Conservation (phyloP, 2,797 vertebrate species). For the Cephalopachus bancanus region DNA sequence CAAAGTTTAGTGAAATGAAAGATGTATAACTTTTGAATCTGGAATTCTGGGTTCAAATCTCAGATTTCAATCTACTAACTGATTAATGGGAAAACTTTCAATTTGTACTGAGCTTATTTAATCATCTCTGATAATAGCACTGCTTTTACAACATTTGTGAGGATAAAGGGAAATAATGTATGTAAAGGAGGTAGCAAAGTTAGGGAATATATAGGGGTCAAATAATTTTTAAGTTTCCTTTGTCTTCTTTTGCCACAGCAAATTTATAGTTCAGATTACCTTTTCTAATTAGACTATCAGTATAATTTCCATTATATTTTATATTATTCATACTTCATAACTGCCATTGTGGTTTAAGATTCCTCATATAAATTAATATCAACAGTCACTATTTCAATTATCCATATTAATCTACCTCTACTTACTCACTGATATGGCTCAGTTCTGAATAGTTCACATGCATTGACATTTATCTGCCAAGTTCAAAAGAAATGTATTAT, state of each 20-base stretch:
- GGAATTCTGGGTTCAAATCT: neutral
- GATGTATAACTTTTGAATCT: neutral
- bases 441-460: neutral
- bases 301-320: slow-evolving; percentile 53
- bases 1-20: slow-evolving; percentile 10
- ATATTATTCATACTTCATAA: slow-evolving; percentile 55
- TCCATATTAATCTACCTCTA: neutral
- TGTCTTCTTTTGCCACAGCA: neutral
- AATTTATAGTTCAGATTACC: slow-evolving; percentile 36
- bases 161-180: neutral
- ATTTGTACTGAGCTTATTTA: neutral
- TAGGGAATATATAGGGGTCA: neutral
- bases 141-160: neutral
- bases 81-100: neutral
- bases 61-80: neutral
- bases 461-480: neutral
- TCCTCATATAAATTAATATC: slow-evolving; percentile 46
- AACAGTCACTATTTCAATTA: slow-evolving; percentile 17
- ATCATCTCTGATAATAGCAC: neutral
- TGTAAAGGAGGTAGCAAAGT: neutral
- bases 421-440: neutral
- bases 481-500: neutral
- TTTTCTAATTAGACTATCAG: slow-evolving; percentile 57
- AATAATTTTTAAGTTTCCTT: neutral
- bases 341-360: slow-evolving; percentile 51